Percentiles rank a stretch among this genome's conserved stretches.
Evolutionary conservation across 2,888 invertebrate species (phyloP).

Genomic region (Notodonta dromedarius): DNA sequence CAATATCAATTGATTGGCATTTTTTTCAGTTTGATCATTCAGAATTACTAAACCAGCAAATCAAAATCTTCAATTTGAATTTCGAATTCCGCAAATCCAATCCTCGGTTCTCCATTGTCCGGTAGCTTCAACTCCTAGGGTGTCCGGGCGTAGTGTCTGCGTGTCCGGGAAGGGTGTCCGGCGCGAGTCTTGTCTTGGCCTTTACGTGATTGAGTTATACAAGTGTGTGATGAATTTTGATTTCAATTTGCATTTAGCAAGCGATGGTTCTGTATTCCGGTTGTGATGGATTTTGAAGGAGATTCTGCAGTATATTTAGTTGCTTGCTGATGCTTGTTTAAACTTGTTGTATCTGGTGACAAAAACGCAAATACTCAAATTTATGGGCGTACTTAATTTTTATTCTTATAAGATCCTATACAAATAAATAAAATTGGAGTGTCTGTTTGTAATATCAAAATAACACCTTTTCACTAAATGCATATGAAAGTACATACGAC

Average conservation of each 20-base stretch:
- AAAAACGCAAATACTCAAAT: too few species aligned
- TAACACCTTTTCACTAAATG: too few species aligned
- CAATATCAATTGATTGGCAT: too few species aligned
- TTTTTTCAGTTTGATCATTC: too few species aligned
- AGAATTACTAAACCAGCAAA: background rate
- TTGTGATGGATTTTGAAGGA: conserved; percentile 6
- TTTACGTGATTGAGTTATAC: conserved; percentile 43
- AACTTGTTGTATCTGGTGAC: too few species aligned
- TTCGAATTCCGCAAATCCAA: conserved; percentile 29
- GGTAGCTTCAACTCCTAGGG: conserved; percentile 5
- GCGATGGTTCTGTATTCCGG: conserved; percentile 30
- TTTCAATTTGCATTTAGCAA: conserved; percentile 46
- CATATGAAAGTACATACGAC: too few species aligned
- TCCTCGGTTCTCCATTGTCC: conserved; percentile 29
- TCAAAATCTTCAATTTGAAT: conserved; percentile 21
- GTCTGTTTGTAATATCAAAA: too few species aligned
- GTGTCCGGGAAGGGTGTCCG: conserved; percentile 3
- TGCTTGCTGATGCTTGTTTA: background rate
- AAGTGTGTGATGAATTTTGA: conserved; percentile 56
- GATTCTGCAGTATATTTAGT: background rate
- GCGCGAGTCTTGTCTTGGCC: conserved; percentile 27
- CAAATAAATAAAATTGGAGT: too few species aligned
- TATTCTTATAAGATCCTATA: too few species aligned
- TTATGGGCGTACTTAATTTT: too few species aligned
- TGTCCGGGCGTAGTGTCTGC: conserved; percentile 19